Evolutionary conservation across 2,888 invertebrate species (phyloP).

Genomic region (Pollenia angustigena): DNA sequence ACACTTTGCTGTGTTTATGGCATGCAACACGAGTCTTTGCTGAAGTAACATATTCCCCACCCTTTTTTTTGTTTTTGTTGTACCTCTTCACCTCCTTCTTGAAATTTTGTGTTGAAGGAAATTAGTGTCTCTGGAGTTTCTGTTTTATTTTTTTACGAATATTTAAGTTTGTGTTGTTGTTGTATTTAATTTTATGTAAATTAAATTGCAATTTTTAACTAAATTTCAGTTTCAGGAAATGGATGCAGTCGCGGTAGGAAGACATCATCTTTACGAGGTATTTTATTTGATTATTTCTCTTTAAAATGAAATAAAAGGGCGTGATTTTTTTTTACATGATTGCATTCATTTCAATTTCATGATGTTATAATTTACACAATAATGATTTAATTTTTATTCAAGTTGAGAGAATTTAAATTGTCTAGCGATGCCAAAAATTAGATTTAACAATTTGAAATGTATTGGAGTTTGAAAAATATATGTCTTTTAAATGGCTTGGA

Average conservation of each 20-base stretch:
- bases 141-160: slow-evolving; percentile 3
- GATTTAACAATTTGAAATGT: too few relatives aligned
- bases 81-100: slow-evolving; percentile 17
- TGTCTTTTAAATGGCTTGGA: too few relatives aligned
- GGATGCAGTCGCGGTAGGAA: slow-evolving; percentile 67
- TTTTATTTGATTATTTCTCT: slow-evolving; percentile 24
- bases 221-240: slow-evolving; percentile 64
- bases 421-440: too few relatives aligned
- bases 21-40: slow-evolving; percentile 64
- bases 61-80: slow-evolving; percentile 37
- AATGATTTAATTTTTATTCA: background rate
- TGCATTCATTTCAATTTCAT: background rate
- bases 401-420: background rate
- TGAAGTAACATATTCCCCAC: slow-evolving; percentile 42
- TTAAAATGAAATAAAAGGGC: slow-evolving; percentile 53
- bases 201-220: slow-evolving; percentile 65
- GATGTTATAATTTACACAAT: slow-evolving; percentile 2
- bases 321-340: background rate
- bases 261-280: slow-evolving; percentile 32
- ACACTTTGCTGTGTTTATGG: slow-evolving; percentile 43
- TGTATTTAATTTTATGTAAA: slow-evolving; percentile 70
- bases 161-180: slow-evolving; percentile 23
- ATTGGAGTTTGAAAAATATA: too few relatives aligned
- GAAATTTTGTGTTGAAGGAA: slow-evolving; percentile 52
- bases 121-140: slow-evolving; percentile 68